phyloP scores from a whole-genome alignment of 2,888 invertebrate species.

The Watsonalla binaria region DNA sequence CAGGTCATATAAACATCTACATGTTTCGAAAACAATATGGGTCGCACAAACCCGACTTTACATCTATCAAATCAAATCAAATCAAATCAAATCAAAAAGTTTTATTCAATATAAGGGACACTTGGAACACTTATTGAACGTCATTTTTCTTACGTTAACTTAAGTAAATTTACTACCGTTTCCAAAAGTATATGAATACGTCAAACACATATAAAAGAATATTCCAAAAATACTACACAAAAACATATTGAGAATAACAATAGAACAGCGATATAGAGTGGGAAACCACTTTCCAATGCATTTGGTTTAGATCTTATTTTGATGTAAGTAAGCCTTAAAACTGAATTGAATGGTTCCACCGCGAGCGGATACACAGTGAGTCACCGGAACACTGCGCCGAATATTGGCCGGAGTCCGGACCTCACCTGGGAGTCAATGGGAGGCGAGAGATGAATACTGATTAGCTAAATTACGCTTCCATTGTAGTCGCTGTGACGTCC shows the following conservation, averaged over 20 bases:
- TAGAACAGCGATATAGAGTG: conserved; percentile 34
- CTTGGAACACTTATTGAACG: no score
- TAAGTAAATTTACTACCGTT: no score
- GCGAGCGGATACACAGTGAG: conserved; percentile 48
- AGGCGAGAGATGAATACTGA: conserved; percentile 51
- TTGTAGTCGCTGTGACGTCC: conserved; percentile 18
- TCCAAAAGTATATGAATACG: no score
- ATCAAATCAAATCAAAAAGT: no score
- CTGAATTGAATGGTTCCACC: conserved; percentile 6
- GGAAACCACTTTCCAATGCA: conserved; percentile 11
- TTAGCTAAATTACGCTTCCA: conserved; percentile 14
- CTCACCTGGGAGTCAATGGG: conserved; percentile 47
- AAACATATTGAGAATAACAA: conserved; percentile 54
- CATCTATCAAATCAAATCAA: no score
- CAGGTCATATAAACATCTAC: not conserved
- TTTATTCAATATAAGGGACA: no score
- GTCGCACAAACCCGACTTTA: no score
- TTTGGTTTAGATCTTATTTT: conserved; percentile 11
- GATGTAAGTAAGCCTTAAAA: conserved; percentile 16
- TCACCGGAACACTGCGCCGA: conserved; percentile 66
- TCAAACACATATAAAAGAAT: conserved; percentile 43
- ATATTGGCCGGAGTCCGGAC: conserved; percentile 38
- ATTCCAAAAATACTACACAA: conserved; percentile 40
- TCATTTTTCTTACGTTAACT: no score
- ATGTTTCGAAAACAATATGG: not conserved